These are phyloP conservation scores for Rhinogobius similis DNA, from an alignment of 2,113 vertebrate genomes.

Conservation along the genomic window DNA sequence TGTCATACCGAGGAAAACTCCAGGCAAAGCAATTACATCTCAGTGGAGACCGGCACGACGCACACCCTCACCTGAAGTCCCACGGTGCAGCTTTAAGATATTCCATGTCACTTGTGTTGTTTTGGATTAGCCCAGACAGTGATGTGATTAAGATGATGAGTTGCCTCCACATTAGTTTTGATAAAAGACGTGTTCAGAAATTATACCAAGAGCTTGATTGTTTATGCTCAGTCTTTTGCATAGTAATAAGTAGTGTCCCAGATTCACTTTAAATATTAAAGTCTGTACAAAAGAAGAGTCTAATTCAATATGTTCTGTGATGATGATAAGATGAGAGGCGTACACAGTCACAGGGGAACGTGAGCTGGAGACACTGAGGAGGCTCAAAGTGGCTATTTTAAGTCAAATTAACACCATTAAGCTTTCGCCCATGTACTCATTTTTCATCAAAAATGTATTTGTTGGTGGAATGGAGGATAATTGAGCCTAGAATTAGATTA, in stretches of 20 bases:
- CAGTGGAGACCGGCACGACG: too few relatives aligned
- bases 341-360: neutral
- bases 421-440: neutral
- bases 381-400: neutral
- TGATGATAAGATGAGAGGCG: neutral
- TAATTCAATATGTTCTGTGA: neutral
- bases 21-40: too few relatives aligned
- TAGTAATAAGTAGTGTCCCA: constrained; percentile 1
- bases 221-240: neutral
- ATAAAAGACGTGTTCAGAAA: neutral
- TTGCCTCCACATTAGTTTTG: neutral
- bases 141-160: neutral
- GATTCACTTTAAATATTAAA: constrained; percentile 1
- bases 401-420: neutral
- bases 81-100: neutral
- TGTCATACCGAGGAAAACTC: neutral
- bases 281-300: neutral
- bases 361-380: neutral
- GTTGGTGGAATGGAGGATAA: neutral
- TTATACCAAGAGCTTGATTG: neutral
- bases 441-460: neutral
- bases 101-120: neutral
- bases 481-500: neutral
- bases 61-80: neutral
- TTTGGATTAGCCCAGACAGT: neutral